These are phyloP conservation scores for Pharmacophagus antenor DNA, from an alignment of 2,888 invertebrate species.

Conservation along the genomic window DNA sequence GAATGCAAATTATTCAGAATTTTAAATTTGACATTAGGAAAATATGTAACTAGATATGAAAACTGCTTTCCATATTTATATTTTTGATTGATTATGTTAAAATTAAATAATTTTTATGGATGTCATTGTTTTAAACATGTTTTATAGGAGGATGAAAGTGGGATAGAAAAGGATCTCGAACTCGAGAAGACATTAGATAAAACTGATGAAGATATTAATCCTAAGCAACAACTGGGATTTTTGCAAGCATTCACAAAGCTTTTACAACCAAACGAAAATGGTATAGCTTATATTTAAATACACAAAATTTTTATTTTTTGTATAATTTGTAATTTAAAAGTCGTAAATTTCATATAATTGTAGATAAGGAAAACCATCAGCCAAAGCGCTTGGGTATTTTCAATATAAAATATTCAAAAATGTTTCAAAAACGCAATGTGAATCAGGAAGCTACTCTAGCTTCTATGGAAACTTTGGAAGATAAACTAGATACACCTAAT, in stretches of 20 bases:
- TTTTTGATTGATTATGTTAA: too few relatives aligned
- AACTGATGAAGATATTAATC: conserved; percentile 58
- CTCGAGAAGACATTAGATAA: conserved; percentile 51
- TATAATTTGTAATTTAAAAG: background rate
- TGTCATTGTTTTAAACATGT: conserved; percentile 5
- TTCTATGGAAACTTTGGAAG: conserved; percentile 91
- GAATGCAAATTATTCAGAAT: background rate
- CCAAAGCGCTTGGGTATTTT: conserved; percentile 42
- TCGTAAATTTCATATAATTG: conserved; percentile 17
- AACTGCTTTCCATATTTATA: too few relatives aligned
- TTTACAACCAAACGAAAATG: conserved; percentile 61
- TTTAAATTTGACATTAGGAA: background rate
- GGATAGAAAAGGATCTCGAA: conserved; percentile 65
- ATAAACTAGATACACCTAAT: conserved; percentile 85
- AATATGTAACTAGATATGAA: too few relatives aligned
- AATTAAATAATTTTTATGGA: too few relatives aligned
- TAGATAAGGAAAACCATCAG: conserved; percentile 20
- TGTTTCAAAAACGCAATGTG: conserved; percentile 79
- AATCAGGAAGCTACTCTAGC: conserved; percentile 86
- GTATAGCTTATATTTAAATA: conserved; percentile 35
- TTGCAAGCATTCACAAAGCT: conserved; percentile 68
- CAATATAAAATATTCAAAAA: conserved; percentile 69
- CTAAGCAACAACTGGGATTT: conserved; percentile 64
- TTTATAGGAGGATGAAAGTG: conserved; percentile 59
- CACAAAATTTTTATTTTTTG: background rate